phyloP scores from a whole-genome alignment of 1,140 invertebrate species.

The Lasioglossum baleicum region DNA sequence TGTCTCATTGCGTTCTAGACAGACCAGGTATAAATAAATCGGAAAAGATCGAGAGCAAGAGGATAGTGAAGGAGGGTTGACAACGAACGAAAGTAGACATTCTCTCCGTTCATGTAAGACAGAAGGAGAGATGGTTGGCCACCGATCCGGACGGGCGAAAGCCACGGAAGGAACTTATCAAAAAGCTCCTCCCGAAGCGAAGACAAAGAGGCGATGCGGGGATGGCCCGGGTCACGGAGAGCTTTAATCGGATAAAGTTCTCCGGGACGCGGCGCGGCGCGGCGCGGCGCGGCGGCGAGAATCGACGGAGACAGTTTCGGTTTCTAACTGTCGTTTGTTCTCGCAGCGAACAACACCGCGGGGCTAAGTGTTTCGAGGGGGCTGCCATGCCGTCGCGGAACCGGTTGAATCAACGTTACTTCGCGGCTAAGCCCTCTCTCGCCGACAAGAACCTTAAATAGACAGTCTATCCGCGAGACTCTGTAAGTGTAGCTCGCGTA shows the following conservation, averaged over 20 bases:
- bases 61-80: too few relatives aligned
- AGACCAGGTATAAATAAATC: too few relatives aligned
- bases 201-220: not conserved
- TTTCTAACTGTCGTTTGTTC: conserved; percentile 24
- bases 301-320: conserved; percentile 40
- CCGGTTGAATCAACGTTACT: conserved; percentile 36
- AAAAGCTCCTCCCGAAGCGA: conserved; percentile 34
- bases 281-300: not conserved
- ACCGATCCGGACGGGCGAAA: conserved; percentile 5
- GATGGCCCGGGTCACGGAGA: not conserved
- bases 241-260: conserved; percentile 57
- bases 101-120: too few relatives aligned
- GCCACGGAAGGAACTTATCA: conserved; percentile 37
- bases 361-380: conserved; percentile 32
- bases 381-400: not conserved
- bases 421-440: conserved; percentile 2
- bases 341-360: conserved; percentile 10
- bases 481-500: too few relatives aligned
- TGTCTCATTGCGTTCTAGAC: too few relatives aligned
- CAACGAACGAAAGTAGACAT: too few relatives aligned
- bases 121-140: not conserved
- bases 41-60: too few relatives aligned
- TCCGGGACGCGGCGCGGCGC: not conserved
- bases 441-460: conserved; percentile 35
- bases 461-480: not conserved